phyloP scores from a whole-genome alignment of 1,140 invertebrate species.

The Caenorhabditis latens region DNA sequence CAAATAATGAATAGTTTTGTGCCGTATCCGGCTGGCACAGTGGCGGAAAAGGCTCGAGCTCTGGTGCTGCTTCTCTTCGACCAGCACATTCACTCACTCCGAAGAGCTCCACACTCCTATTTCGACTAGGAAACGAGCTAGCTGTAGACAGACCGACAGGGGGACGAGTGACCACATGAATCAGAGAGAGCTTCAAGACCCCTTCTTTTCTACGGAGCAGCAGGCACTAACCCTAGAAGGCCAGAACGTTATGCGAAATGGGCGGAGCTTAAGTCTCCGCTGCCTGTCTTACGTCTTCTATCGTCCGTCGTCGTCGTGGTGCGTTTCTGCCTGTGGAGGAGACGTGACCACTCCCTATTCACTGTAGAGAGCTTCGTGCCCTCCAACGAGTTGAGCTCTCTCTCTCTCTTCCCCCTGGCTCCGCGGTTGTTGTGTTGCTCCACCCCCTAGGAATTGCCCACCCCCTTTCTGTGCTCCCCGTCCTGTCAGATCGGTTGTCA shows the following conservation, averaged over 20 bases:
- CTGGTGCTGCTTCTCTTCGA: conserved; percentile 29
- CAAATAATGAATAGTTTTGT: conserved; percentile 42
- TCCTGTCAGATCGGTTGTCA: conserved; percentile 26
- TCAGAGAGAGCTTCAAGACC: conserved; percentile 50
- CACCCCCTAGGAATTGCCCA: conserved; percentile 29
- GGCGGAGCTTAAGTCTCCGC: conserved; percentile 25
- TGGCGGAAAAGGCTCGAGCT: conserved; percentile 47
- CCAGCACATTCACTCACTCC: conserved; percentile 13
- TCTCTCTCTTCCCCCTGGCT: not conserved
- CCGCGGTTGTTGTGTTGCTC: conserved; percentile 41
- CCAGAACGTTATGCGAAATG: conserved; percentile 49
- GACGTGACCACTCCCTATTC: conserved; percentile 52
- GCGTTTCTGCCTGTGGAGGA: not conserved
- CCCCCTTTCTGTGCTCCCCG: not conserved
- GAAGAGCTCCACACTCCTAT: not conserved
- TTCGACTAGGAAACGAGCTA: conserved; percentile 45
- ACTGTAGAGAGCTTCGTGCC: conserved; percentile 51
- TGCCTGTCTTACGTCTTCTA: conserved; percentile 47
- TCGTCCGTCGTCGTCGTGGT: conserved; percentile 45
- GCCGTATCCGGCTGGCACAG: conserved; percentile 17
- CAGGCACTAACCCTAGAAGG: not conserved
- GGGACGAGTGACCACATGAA: conserved; percentile 53
- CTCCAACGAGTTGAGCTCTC: conserved; percentile 52
- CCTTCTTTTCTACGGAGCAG: not conserved
- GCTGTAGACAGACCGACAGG: conserved; percentile 47